phyloP scores from a whole-genome alignment of 2,888 invertebrate genomes.

The Lithophane semibrunnea region DNA sequence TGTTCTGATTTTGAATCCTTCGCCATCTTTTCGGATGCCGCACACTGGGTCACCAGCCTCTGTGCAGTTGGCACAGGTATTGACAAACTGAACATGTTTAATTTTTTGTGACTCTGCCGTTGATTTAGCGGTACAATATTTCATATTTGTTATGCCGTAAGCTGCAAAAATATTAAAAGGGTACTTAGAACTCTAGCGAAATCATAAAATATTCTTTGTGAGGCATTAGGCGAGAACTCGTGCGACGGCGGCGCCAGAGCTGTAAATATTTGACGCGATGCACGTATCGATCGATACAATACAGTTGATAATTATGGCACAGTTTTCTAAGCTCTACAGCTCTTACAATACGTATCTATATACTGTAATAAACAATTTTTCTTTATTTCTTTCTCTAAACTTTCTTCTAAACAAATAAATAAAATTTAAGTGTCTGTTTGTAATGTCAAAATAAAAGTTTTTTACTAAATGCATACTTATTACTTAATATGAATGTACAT shows the following conservation, averaged over 20 bases:
- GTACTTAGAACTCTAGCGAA: not conserved
- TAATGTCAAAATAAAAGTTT: too few relatives aligned
- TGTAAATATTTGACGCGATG: conserved; percentile 48
- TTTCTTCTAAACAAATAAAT: too few relatives aligned
- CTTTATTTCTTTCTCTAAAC: too few relatives aligned
- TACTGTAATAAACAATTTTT: too few relatives aligned
- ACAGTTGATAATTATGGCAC: not conserved
- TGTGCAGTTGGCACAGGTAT: conserved; percentile 59
- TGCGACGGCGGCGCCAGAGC: not conserved
- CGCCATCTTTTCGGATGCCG: conserved; percentile 75
- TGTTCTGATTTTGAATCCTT: conserved; percentile 76
- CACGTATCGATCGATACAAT: conserved; percentile 25
- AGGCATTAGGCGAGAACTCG: conserved; percentile 22
- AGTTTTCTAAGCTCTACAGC: not conserved
- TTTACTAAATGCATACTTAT: too few relatives aligned
- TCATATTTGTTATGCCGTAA: conserved; percentile 53
- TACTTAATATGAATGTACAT: too few relatives aligned
- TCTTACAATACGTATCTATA: not conserved
- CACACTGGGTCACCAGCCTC: conserved; percentile 69
- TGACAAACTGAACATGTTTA: conserved; percentile 2
- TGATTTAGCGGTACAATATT: conserved; percentile 29
- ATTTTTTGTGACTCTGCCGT: not conserved
- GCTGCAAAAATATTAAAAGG: conserved; percentile 49
- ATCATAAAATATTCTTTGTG: conserved; percentile 43
- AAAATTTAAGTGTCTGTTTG: too few relatives aligned